Conservation (phyloP, 1,140 invertebrate species). For the Drosophila quadrilineata region DNA sequence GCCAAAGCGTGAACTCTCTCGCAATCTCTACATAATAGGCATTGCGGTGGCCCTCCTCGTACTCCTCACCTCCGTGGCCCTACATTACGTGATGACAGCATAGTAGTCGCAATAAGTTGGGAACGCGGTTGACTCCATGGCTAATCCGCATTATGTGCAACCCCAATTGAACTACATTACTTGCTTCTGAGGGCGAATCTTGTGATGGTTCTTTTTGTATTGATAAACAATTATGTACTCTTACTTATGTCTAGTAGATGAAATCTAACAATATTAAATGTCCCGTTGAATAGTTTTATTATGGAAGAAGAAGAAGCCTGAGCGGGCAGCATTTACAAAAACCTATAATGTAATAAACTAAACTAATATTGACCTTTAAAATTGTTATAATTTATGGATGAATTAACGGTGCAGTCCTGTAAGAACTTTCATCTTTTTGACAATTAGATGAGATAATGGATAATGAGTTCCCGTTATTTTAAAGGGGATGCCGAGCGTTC, state of each 20-base stretch:
- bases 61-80: conserved; percentile 55
- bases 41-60: conserved; percentile 68
- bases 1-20: conserved; percentile 65
- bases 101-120: conserved; percentile 16
- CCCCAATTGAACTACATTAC: conserved; percentile 54
- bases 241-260: conserved; percentile 51
- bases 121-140: too few relatives aligned
- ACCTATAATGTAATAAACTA: conserved; percentile 45
- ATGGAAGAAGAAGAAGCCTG: conserved; percentile 63
- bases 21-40: conserved; percentile 71
- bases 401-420: too few relatives aligned
- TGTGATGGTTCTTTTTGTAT: conserved; percentile 75
- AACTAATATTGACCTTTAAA: too few relatives aligned
- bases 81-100: conserved; percentile 56
- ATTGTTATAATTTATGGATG: too few relatives aligned
- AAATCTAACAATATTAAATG: conserved; percentile 50
- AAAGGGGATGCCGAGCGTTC: too few relatives aligned
- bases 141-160: too few relatives aligned
- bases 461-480: too few relatives aligned
- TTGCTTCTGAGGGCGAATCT: conserved; percentile 55
- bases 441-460: too few relatives aligned
- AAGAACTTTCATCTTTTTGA: too few relatives aligned
- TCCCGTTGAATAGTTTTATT: conserved; percentile 76
- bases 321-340: conserved; percentile 73
- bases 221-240: conserved; percentile 60